phyloP scores from a whole-genome alignment of 2,888 invertebrate species.

The Neria commutata region DNA sequence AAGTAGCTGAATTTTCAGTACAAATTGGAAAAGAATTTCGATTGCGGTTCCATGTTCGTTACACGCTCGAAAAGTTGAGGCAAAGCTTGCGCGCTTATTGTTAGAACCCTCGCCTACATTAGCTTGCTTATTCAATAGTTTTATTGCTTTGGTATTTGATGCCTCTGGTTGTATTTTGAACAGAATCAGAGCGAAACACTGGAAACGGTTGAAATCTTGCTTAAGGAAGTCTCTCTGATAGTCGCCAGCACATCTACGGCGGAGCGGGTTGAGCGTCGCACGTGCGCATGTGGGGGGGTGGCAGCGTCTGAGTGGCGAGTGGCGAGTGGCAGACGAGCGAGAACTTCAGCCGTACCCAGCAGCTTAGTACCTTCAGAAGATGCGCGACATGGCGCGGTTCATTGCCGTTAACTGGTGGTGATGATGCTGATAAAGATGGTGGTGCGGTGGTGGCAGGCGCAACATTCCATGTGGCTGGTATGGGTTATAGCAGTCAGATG shows the following conservation, averaged over 20 bases:
- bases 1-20: too few relatives aligned
- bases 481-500: conserved; percentile 30
- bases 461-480: conserved; percentile 15
- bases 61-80: too few relatives aligned
- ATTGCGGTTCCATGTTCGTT: too few relatives aligned
- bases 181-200: background rate
- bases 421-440: conserved; percentile 21
- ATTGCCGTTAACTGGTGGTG: conserved; percentile 44
- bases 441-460: conserved; percentile 21
- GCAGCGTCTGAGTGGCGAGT: background rate
- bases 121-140: conserved; percentile 11
- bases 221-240: background rate
- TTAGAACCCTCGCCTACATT: too few relatives aligned
- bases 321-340: conserved; percentile 7
- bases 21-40: too few relatives aligned
- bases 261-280: background rate
- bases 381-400: conserved; percentile 60
- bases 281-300: background rate
- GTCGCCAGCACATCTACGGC: background rate
- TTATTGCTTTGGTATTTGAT: conserved; percentile 61
- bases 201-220: background rate
- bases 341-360: conserved; percentile 17
- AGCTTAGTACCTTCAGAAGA: conserved; percentile 51
- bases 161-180: conserved; percentile 52
- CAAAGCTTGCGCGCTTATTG: too few relatives aligned